Base-by-base conservation (phyloP, 2,113 vertebrate genomes). In the Poecile atricapillus region DNA sequence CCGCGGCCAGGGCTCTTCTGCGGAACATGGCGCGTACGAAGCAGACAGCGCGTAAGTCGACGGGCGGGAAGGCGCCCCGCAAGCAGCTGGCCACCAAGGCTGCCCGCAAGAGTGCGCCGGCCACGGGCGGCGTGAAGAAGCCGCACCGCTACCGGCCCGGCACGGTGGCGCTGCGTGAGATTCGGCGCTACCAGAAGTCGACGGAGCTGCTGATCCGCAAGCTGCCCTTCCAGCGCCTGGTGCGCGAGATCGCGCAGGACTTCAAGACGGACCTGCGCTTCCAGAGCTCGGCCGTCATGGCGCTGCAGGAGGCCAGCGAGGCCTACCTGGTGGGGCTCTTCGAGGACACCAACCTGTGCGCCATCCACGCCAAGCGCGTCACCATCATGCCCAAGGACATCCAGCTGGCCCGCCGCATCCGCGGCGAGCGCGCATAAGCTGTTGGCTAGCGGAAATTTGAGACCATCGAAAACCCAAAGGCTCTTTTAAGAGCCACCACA, bases 371-470 rank as follows among this genome's bases (percentile, higher is more conserved):
- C 79, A 98, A 98, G 95, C 94, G 98, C 37, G 98, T 98, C 89
- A 98, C 98, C 92, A 98, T 98, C 94, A 98, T 98, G 98, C 98
- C 98, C 94, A 98, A 99, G 12, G 99, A 99, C 94, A 98, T 99
- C 33, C 98, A 99, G 95, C 97, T 99, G 89, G 99, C 99, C 6
- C 98, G 99, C 0, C 98, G 98, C 77, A 99, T 99, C 97, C 99
- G 99, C 84, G 99, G 99, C 10, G 99, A 99, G 96, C 97, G 97
- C 0, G 98, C 95, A 0, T 97, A 15, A 91, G 1, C 2, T 60
- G 15, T 7, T 14, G 41, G 39, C 8, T 33, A 31, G 2, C 28
- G 22, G 17, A 77, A 10, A 20, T 24, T 5, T 35, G n/a, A 81
- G 60, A 79, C 15, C 7, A 8, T 15, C 33, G 17, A 56, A 94